Conservation (phyloP, 2,113 vertebrate genomes). For the Melanerpes formicivorus region DNA sequence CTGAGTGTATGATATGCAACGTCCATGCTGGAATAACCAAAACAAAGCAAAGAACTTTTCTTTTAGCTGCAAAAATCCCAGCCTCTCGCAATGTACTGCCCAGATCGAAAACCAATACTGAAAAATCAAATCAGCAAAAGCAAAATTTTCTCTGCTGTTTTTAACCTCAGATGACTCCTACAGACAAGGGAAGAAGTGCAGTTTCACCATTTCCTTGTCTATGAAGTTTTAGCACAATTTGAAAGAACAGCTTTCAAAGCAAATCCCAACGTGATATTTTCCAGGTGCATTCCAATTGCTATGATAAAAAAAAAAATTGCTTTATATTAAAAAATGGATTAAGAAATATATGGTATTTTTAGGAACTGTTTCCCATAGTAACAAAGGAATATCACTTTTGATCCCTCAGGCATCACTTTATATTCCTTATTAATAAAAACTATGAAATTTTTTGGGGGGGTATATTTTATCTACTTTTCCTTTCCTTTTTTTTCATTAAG, state of each 20-base stretch:
- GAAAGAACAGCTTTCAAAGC: neutral
- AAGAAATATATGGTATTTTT: neutral
- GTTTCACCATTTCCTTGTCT: neutral
- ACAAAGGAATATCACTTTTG: neutral
- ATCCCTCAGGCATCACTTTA: neutral
- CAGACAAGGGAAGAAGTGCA: neutral
- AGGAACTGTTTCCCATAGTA: neutral
- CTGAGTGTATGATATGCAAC: slow-evolving; percentile 5
- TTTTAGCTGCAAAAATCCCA: slow-evolving; percentile 72
- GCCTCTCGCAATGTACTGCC: slow-evolving; percentile 62
- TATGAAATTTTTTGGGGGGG: neutral
- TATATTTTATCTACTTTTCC: neutral
- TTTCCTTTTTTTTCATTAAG: neutral
- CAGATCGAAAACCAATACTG: slow-evolving; percentile 83
- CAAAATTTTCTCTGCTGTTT: slow-evolving; percentile 47
- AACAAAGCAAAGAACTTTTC: slow-evolving; percentile 48
- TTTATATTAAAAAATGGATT: neutral
- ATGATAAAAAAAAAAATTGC: neutral
- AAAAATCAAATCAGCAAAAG: slow-evolving; percentile 79
- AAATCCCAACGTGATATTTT: neutral
- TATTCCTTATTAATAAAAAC: neutral
- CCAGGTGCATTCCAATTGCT: neutral
- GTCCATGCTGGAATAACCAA: slow-evolving; percentile 55
- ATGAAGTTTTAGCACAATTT: neutral
- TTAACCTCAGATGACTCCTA: slow-evolving; percentile 17